A percentile compares a stretch with the other conserved stretches of the same genome.
phyloP scores from a whole-genome alignment of 2,888 invertebrate species.

The Campoletis raptor region DNA sequence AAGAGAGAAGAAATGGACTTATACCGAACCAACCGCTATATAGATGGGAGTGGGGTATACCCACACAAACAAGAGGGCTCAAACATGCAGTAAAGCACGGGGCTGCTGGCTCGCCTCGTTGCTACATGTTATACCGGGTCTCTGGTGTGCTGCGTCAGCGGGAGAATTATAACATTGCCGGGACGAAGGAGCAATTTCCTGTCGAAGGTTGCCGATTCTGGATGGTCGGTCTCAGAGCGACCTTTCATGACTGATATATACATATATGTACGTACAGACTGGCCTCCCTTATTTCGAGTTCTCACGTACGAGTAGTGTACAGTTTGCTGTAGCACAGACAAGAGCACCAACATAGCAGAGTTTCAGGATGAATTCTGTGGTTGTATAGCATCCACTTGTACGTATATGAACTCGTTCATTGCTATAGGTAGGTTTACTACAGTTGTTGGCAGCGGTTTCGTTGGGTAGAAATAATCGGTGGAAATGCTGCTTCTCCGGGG shows the following conservation, averaged over 20 bases:
- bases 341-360: conserved; percentile 36
- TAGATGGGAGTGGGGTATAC: conserved; percentile 10
- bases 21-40: conserved; percentile 13
- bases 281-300: conserved; percentile 65
- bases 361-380: conserved; percentile 61
- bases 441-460: conserved; percentile 64
- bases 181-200: conserved; percentile 70
- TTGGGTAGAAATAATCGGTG: conserved; percentile 66
- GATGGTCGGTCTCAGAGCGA: conserved; percentile 65
- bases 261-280: conserved; percentile 39
- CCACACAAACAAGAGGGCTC: conserved; percentile 28
- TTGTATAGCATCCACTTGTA: conserved; percentile 40
- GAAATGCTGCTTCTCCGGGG: conserved; percentile 52
- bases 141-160: conserved; percentile 67
- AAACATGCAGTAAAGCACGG: conserved; percentile 20
- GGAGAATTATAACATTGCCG: conserved; percentile 68
- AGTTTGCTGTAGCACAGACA: conserved; percentile 50
- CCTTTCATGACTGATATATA: conserved; percentile 31
- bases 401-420: conserved; percentile 17
- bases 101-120: conserved; percentile 43
- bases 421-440: conserved; percentile 16
- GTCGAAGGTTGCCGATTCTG: conserved; percentile 68
- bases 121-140: conserved; percentile 49
- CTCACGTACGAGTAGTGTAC: conserved; percentile 60
- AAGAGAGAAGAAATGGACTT: conserved; percentile 48